These are phyloP conservation scores for Prochilodus magdalenae DNA, from an alignment of 2,113 vertebrate genomes.

Conservation along the genomic window DNA sequence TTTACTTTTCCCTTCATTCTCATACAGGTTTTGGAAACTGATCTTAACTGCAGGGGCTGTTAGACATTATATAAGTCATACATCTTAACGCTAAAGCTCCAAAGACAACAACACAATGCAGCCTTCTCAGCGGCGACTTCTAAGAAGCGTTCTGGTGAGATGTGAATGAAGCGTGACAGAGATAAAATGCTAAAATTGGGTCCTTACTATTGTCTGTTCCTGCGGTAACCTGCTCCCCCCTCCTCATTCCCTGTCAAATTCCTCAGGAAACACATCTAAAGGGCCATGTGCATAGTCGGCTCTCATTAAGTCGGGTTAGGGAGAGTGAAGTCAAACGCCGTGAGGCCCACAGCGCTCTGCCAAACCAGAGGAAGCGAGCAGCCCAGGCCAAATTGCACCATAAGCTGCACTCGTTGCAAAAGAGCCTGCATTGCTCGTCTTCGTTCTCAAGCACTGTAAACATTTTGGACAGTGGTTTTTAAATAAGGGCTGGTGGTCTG, in stretches of 20 bases:
- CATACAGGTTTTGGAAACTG: neutral
- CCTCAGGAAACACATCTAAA: constrained; percentile 76
- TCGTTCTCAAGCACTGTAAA: constrained; percentile 51
- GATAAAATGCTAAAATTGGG: constrained; percentile 60
- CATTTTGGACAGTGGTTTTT: constrained; percentile 48
- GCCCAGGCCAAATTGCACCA: constrained; percentile 69
- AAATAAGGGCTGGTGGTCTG: constrained; percentile 54
- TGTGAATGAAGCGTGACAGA: constrained; percentile 37
- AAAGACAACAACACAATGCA: constrained; percentile 6
- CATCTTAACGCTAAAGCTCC: constrained; percentile 15
- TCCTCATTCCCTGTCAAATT: constrained; percentile 72
- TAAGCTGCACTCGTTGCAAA: constrained; percentile 65
- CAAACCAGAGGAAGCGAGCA: constrained; percentile 72
- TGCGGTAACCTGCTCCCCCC: constrained; percentile 64
- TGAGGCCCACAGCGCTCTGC: constrained; percentile 61
- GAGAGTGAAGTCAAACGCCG: constrained; percentile 54
- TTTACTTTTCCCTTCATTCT: neutral
- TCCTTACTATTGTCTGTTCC: constrained; percentile 58
- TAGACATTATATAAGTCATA: constrained; percentile 22
- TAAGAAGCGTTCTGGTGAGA: constrained; percentile 5
- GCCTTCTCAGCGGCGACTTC: neutral
- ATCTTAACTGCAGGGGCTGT: constrained; percentile 13
- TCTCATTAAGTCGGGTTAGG: constrained; percentile 76
- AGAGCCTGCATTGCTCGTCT: constrained; percentile 54
- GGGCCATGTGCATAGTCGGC: constrained; percentile 72